Conservation (phyloP, 1,140 invertebrate genomes). For the Ericerus pela region DNA sequence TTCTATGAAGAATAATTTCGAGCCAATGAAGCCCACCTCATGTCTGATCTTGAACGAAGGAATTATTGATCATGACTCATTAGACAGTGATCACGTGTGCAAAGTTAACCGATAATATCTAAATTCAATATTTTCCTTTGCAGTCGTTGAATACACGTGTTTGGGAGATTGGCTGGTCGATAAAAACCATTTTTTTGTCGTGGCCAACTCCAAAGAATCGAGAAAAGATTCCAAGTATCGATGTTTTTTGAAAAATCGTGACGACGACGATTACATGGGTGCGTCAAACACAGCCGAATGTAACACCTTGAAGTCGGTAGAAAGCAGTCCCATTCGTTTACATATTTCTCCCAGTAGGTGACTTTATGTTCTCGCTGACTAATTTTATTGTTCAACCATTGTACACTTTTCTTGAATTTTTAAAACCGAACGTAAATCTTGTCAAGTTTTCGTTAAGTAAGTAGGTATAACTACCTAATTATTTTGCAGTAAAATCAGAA, state of each 20-base stretch:
- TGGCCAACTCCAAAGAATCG: conserved; percentile 86
- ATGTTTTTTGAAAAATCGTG: conserved; percentile 84
- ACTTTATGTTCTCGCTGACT: neutral
- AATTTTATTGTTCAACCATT: neutral
- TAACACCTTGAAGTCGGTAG: conserved; percentile 78
- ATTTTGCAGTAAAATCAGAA: conserved; percentile 53
- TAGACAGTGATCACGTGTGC: too few relatives aligned
- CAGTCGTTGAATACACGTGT: conserved; percentile 81
- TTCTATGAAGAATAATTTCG: too few relatives aligned
- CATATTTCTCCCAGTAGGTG: conserved; percentile 60
- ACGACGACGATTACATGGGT: conserved; percentile 78
- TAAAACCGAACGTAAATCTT: neutral
- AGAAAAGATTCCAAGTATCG: conserved; percentile 84
- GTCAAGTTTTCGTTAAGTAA: too few relatives aligned
- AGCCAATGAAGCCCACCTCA: too few relatives aligned
- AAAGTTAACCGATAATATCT: neutral
- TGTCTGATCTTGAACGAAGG: too few relatives aligned
- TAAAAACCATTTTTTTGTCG: conserved; percentile 89
- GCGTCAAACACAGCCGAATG: conserved; percentile 86
- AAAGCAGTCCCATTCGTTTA: conserved; percentile 81
- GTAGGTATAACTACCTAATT: conserved; percentile 14
- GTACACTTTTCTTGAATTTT: neutral
- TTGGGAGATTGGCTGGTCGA: conserved; percentile 89
- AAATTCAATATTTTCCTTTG: conserved; percentile 23
- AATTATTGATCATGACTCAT: too few relatives aligned